Evolutionary conservation across 2,797 vertebrate species (phyloP), one percentile per base, ranked within the genome.

Genomic region (Dendrocincla fuliginosa): DNA sequence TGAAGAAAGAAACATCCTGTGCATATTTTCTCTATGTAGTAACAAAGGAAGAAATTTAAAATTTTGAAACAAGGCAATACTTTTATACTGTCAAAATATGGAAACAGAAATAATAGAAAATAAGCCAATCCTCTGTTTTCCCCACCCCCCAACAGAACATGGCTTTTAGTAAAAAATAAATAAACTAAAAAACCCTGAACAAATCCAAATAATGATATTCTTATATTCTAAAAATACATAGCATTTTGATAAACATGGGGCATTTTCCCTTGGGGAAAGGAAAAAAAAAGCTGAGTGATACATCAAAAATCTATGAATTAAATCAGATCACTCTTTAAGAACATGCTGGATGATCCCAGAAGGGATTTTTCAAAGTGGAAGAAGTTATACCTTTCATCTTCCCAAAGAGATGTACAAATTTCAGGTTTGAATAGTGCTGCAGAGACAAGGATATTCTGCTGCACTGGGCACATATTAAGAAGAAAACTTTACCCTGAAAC

Each of bases 141-240:
- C 22, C 33, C 11, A 6, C 2, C 27, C 3, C 5, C 3, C 6
- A 76, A 17, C 1, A 37, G 13, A 73, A 61, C 5, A 52, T 11
- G 4, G 1, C 8, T 87, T 85, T 93, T 67, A 42, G 30, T 41
- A 32, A 61, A 23, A 79, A 74, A 33, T 4, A 57, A 44, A 57
- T 4, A 28, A 80, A 44, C 13, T 28, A 6, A 6, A 44, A 37
- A 27, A 0, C 1, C 3, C 2, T 1, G 0, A 44, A 30, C 1
- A 33, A 80, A 47, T 37, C 10, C 8, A 74, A 20, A 41, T 4
- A 15, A n/a, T 5, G 6, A 37, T 41, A 23, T 41, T 79, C n/a
- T 83, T 65, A 33, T 41, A 55, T 57, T 41, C 2, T 57, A 39
- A 88, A 91, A 74, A 47, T 32, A 32, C 18, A 9, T 2, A 39